Base-by-base conservation (phyloP, 2,888 invertebrate genomes). In the Hartigia nigra region DNA sequence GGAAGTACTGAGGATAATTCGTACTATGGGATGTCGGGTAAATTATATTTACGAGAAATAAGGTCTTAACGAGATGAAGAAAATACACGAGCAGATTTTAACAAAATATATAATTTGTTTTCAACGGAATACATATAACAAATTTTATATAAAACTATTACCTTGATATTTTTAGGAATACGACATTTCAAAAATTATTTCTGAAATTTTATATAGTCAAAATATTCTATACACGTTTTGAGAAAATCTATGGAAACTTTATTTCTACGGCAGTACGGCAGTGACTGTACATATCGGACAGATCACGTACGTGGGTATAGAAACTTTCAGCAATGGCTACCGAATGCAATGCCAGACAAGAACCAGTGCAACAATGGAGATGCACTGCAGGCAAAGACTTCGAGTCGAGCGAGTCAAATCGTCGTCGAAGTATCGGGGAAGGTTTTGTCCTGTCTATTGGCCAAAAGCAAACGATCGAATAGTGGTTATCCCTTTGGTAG, bases 331-430 rank as follows among this genome's bases (percentile, higher is more conserved):
- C 55, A 72, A 31, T 31, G 12, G 72, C 72, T 32, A 34, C 72
- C 31, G 72, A 72, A 72, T 55, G 55, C 55, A 55, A 1, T 55
- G 55, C 55, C 55, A 23, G 55, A 55, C 55, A 77, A 81, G 82
- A 82, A 83, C 82, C 74, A 77, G 77, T 77, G 81, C 79, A 36
- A 84, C 81, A 84, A 85, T 82, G 81, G 82, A 81, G 23, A 81
- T 74, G 74, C 79, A 77, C 80, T 81, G 70, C 69, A 70, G 77
- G 79, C 76, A 81, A 80, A 81, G 81, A 81, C 78, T 72, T 80
- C 79, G 82, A 86, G 84, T 89, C 85, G 83, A 87, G 86, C 88
- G 87, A 85, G 85, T 86, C 87, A 85, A 90, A 90, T 89, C 84
- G 86, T 31, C 34, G 77, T 72, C 78, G 70, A 35, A 76, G 39